Evolutionary conservation across 2,888 invertebrate species (phyloP), one percentile per base, ranked within the genome.

Genomic region (Odontothrips loti): DNA sequence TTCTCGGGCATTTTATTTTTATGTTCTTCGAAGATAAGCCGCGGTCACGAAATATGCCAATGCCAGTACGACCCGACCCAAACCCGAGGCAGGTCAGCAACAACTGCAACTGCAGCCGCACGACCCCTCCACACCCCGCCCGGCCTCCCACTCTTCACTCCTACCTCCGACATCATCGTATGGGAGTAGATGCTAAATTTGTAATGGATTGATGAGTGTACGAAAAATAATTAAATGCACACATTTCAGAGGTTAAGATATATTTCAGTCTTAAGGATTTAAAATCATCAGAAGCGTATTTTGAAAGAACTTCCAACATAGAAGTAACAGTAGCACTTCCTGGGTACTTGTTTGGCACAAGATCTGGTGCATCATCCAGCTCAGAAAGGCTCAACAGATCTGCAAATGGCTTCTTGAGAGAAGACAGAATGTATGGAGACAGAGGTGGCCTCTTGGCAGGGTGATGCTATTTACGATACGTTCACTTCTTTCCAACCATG

Each of bases 181-280:
- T n/a, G n/a, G n/a, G n/a, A n/a, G n/a, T n/a, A n/a, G 34, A 43
- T 6, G 34, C 34, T n/a, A n/a, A n/a, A 43, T 43, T 2, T 43
- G 2, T 43, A 4, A 43, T 4, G 34, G 34, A 43, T 43, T 6
- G 34, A 43, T 6, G 34, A 6, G 6, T 6, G 6, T 43, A 6
- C 3, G 34, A 6, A 43, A 6, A 43, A 2, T 4, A 43, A 43
- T 43, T 6, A 43, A 75, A 23, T 23, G 10, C 3, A 27, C 15
- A 75, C 23, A 75, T 75, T 6, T 17, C 6, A 75, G 68, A 75
- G 68, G 68, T 75, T 75, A 75, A 75, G 68, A 75, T 75, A 75
- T 75, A 75, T 75, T 75, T 75, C 68, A 75, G 68, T 75, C 68
- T 75, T 75, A 75, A 75, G 27, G 68, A 75, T 75, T 75, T 75